phyloP scores from a whole-genome alignment of 2,888 invertebrate species.

The Leptogaster cylindrica region DNA sequence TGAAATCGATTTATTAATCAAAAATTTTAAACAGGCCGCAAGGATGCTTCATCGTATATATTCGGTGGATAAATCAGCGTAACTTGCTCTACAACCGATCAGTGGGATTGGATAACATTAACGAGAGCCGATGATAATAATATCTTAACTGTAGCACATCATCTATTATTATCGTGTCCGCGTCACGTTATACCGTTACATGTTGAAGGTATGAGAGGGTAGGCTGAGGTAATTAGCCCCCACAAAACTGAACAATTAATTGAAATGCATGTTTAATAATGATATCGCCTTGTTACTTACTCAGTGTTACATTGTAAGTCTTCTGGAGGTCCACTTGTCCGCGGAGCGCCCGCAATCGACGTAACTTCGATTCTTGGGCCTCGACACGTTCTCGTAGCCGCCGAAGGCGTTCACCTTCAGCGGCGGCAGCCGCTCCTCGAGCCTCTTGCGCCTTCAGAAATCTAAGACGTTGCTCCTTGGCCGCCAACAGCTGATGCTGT shows the following conservation, averaged over 20 bases:
- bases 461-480: constrained; percentile 90
- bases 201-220: neutral
- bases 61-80: neutral
- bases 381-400: constrained; percentile 90
- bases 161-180: constrained; percentile 9
- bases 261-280: neutral
- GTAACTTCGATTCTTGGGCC: constrained; percentile 91
- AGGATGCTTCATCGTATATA: neutral
- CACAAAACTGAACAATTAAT: constrained; percentile 14
- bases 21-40: neutral
- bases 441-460: constrained; percentile 94
- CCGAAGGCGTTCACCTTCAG: constrained; percentile 86
- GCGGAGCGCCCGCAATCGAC: constrained; percentile 87
- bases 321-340: constrained; percentile 94
- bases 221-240: neutral
- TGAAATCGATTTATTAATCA: constrained; percentile 2
- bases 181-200: constrained; percentile 22
- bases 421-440: constrained; percentile 64
- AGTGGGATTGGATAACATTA: too few species aligned
- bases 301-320: constrained; percentile 87
- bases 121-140: neutral
- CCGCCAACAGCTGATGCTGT: constrained; percentile 88
- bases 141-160: constrained; percentile 1
- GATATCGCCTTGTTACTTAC: constrained; percentile 68
- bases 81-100: neutral